Percentiles rank a stretch among this genome's conserved stretches.
Conservation (phyloP, 1,140 invertebrate species). For the Drosophila murphyi region DNA sequence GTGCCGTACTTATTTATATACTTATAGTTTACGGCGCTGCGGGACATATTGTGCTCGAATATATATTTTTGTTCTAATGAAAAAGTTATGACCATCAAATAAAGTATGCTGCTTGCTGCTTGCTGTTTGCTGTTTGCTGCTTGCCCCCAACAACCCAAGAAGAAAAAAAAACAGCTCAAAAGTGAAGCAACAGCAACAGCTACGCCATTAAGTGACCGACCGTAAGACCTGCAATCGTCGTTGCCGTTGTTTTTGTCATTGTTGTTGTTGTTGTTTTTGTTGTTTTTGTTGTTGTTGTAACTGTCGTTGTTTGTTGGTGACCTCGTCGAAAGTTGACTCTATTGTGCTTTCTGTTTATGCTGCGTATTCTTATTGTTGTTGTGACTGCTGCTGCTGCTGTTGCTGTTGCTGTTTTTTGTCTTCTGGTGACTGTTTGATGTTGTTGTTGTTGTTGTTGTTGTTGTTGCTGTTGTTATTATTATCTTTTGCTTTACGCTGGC, state of each 20-base stretch:
- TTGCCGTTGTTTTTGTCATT: constrained; percentile 7
- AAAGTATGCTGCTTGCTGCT: constrained; percentile 77
- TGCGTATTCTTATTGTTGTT: constrained; percentile 65
- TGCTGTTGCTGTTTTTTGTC: constrained; percentile 49
- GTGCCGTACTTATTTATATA: constrained; percentile 80
- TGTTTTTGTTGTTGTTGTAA: constrained; percentile 30
- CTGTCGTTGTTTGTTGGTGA: constrained; percentile 62
- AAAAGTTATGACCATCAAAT: constrained; percentile 83
- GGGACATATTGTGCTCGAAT: constrained; percentile 79
- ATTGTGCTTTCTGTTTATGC: constrained; percentile 81
- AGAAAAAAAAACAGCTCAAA: constrained; percentile 37
- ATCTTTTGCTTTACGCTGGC: constrained; percentile 74
- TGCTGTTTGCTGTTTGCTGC: constrained; percentile 13
- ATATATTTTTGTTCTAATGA: constrained; percentile 83
- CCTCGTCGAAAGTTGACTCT: constrained; percentile 79
- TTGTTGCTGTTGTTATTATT: constrained; percentile 65
- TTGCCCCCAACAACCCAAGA: constrained; percentile 21
- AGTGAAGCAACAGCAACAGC: constrained; percentile 52
- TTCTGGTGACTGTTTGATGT: constrained; percentile 27
- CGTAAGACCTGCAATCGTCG: constrained; percentile 76
- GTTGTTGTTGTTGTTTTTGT: constrained; percentile 30
- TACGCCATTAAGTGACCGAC: constrained; percentile 79
- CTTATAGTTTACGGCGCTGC: constrained; percentile 81
- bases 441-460: constrained; percentile 32
- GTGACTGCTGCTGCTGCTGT: constrained; percentile 28